These are phyloP conservation scores for Sapajus apella DNA, from an alignment of 2,113 vertebrate species.

Conservation along the genomic window DNA sequence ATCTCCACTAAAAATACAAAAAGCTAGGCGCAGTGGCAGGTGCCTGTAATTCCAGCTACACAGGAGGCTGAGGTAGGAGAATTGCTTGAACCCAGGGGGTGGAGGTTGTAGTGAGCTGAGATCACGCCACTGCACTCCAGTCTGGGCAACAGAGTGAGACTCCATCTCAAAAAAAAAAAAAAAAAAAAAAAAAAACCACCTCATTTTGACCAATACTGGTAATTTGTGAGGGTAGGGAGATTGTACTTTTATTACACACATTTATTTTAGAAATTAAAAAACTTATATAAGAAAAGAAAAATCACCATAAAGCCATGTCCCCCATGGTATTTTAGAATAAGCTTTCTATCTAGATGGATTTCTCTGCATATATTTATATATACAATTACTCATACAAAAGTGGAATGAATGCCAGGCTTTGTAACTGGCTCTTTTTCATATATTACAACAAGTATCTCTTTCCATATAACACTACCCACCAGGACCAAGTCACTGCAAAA, in stretches of 20 bases:
- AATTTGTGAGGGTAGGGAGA: not conserved
- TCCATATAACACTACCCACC: not conserved
- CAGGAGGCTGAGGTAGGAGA: too few species aligned
- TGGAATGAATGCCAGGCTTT: not conserved
- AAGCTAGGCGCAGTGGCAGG: too few species aligned
- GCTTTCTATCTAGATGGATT: not conserved
- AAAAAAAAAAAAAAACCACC: not conserved
- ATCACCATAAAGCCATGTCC: not conserved
- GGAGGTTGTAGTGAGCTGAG: too few species aligned
- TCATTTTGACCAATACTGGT: not conserved
- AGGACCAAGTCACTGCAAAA: not conserved
- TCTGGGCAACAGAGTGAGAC: too few species aligned
- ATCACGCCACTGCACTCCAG: too few species aligned
- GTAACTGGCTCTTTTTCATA: not conserved
- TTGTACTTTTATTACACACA: not conserved
- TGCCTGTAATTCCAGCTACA: too few species aligned
- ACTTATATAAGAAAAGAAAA: not conserved
- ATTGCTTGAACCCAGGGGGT: too few species aligned
- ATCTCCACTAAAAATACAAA: too few species aligned
- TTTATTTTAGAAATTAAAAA: conserved; percentile 6
- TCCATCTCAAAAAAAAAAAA: too few species aligned
- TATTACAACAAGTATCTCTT: not conserved
- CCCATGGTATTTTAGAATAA: not conserved
- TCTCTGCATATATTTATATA: not conserved
- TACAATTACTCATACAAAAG: conserved; percentile 4